Conservation (phyloP, 2,113 vertebrate species). For the Gymnorhina tibicen region DNA sequence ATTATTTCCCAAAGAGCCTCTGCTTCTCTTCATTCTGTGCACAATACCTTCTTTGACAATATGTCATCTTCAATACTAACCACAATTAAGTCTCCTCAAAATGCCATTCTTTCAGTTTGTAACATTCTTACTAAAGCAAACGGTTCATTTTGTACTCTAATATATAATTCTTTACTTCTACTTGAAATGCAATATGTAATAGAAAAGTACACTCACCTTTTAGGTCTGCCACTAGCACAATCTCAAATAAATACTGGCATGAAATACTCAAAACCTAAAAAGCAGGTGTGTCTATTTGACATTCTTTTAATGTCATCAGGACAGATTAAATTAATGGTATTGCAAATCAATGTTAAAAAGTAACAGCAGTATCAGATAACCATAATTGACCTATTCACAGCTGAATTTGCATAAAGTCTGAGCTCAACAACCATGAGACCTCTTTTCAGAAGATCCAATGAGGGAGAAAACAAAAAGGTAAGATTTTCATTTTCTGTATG, state of each 20-base stretch:
- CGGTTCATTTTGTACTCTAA: not conserved
- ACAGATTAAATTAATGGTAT: not conserved
- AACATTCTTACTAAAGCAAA: not conserved
- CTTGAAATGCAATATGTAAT: not conserved
- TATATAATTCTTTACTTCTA: not conserved
- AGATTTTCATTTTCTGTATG: not conserved
- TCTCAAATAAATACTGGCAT: not conserved
- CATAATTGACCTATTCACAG: not conserved
- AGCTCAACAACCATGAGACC: not conserved
- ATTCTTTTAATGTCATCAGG: not conserved
- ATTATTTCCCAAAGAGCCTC: not conserved
- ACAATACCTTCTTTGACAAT: not conserved
- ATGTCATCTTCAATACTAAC: not conserved
- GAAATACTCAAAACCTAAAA: not conserved
- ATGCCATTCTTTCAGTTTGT: not conserved
- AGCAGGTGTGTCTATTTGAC: not conserved
- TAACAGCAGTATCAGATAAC: not conserved
- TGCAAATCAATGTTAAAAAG: not conserved
- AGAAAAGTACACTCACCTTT: not conserved
- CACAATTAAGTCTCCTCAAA: not conserved
- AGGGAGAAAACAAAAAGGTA: not conserved
- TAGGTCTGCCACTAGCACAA: not conserved
- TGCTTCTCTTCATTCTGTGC: not conserved
- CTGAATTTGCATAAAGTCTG: not conserved
- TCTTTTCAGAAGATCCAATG: not conserved